phyloP scores from a whole-genome alignment of 1,140 invertebrate species.

The Heterodera schachtii region DNA sequence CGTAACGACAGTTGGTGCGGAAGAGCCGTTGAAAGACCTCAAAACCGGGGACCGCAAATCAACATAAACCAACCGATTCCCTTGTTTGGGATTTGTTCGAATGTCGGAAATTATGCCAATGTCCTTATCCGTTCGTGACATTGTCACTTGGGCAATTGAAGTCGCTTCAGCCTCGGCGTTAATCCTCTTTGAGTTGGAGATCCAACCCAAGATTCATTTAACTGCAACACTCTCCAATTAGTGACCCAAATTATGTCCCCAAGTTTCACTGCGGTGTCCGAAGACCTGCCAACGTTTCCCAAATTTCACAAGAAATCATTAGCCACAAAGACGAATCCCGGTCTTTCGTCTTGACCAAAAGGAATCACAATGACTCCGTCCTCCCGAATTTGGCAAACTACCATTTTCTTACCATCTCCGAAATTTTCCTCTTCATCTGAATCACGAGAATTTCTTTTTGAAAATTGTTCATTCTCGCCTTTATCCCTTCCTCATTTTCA shows the following conservation, averaged over 20 bases:
- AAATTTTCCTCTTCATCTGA: neutral
- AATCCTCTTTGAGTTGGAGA: neutral
- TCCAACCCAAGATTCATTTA: neutral
- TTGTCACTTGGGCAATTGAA: neutral
- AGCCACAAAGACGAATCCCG: too few species aligned
- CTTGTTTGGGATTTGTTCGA: neutral
- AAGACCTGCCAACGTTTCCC: too few species aligned
- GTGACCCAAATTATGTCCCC: neutral
- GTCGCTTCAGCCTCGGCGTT: neutral
- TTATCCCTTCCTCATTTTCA: too few species aligned
- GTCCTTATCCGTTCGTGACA: neutral
- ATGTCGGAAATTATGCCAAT: neutral
- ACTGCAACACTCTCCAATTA: neutral
- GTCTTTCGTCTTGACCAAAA: neutral
- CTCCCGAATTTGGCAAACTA: neutral
- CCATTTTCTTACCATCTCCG: neutral
- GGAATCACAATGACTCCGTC: neutral
- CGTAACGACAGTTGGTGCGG: neutral
- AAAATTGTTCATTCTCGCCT: too few species aligned
- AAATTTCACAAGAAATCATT: too few species aligned
- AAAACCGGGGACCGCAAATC: neutral
- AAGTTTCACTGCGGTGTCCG: neutral
- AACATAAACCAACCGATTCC: neutral
- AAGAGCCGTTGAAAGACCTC: neutral
- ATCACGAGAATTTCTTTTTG: neutral